phyloP scores from a whole-genome alignment of 2,888 invertebrate genomes.

The Rotaria magnacalcarata region DNA sequence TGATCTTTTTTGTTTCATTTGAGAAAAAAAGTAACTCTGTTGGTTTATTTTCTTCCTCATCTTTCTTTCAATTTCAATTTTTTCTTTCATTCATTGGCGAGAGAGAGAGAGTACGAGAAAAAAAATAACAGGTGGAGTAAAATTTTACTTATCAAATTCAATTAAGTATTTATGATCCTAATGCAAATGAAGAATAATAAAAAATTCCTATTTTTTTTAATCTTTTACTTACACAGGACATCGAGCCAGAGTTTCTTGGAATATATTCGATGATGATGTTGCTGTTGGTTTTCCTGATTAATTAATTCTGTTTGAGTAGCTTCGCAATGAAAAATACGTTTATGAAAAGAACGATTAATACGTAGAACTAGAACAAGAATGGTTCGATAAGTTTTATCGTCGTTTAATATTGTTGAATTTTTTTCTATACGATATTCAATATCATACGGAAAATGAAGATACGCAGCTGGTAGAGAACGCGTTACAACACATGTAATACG shows the following conservation, averaged over 20 bases:
- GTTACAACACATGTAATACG: constrained; percentile 19
- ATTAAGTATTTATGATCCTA: background rate
- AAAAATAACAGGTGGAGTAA: background rate
- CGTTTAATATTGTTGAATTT: constrained; percentile 9
- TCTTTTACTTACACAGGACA: background rate
- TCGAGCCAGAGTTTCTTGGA: background rate
- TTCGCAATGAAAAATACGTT: background rate
- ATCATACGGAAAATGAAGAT: background rate
- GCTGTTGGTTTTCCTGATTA: background rate
- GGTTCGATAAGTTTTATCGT: constrained; percentile 32
- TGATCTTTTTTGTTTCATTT: background rate
- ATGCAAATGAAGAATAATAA: background rate
- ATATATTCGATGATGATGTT: background rate
- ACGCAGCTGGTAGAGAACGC: background rate
- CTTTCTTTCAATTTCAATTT: background rate
- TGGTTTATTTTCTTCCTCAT: background rate
- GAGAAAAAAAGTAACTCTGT: background rate
- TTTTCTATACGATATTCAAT: background rate
- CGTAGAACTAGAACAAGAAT: background rate
- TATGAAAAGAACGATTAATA: background rate
- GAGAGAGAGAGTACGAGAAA: background rate
- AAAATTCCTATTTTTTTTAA: background rate
- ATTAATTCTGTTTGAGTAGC: background rate
- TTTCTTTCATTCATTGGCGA: background rate
- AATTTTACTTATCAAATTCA: too few species aligned